These are phyloP conservation scores for Crotalus horridus DNA, from an alignment of 2,113 vertebrate species.

Conservation along the genomic window DNA sequence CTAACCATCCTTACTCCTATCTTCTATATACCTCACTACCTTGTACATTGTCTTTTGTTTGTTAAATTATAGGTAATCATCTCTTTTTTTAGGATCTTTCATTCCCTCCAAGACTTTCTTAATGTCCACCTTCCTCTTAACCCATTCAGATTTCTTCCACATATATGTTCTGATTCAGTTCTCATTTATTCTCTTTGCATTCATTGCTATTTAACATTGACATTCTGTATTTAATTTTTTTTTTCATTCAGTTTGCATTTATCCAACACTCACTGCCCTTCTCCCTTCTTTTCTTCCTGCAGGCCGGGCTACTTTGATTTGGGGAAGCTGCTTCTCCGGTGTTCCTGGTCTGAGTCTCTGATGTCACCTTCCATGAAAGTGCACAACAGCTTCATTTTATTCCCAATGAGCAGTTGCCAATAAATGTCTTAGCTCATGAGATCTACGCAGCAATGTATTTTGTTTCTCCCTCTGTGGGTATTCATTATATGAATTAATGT, in stretches of 20 bases:
- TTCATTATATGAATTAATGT: conserved; percentile 43
- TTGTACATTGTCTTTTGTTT: background rate
- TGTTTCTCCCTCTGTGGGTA: conserved; percentile 4
- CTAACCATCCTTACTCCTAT: background rate
- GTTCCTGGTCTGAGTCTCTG: conserved; percentile 4
- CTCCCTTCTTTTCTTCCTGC: conserved; percentile 31
- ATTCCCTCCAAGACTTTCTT: background rate
- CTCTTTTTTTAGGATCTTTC: background rate
- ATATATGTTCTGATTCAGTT: background rate
- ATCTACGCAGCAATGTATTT: background rate
- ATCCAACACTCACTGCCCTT: background rate
- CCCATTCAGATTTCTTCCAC: background rate
- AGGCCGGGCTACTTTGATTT: conserved; percentile 34
- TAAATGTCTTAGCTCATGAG: conserved; percentile 14
- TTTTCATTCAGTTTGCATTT: background rate
- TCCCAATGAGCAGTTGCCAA: background rate
- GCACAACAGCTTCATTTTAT: rapidly evolving
- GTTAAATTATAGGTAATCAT: background rate
- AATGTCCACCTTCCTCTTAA: background rate
- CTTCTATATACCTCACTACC: background rate
- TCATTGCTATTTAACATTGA: background rate
- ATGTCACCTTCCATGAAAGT: background rate
- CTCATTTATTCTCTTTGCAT: background rate
- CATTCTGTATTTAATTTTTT: background rate
- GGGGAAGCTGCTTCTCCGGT: conserved; percentile 1